Percentiles rank a stretch among this genome's conserved stretches.
phyloP scores from a whole-genome alignment of 2,888 invertebrate species.

The Nesidiocoris tenuis region DNA sequence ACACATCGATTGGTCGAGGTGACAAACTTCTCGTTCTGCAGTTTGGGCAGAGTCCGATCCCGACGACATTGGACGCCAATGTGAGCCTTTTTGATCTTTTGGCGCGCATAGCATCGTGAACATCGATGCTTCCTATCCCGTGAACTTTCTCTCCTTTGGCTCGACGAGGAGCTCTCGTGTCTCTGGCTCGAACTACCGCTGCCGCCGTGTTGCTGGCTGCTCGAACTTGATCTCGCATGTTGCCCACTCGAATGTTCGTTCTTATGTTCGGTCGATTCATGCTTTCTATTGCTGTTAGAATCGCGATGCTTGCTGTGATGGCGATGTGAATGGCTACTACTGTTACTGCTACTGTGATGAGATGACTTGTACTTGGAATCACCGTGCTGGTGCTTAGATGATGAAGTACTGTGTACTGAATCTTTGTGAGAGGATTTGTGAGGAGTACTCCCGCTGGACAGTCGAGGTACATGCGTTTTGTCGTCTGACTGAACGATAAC shows the following conservation, averaged over 20 bases:
- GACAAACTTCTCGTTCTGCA: slow-evolving; percentile 44
- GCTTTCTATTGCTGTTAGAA: background rate
- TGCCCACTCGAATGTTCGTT: slow-evolving; percentile 12
- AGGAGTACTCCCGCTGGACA: background rate
- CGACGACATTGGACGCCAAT: slow-evolving; percentile 72
- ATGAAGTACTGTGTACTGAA: background rate
- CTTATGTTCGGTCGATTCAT: background rate
- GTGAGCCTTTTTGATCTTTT: slow-evolving; percentile 68
- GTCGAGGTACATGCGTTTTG: background rate
- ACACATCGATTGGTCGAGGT: slow-evolving; percentile 49
- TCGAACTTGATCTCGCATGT: background rate
- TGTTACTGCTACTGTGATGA: background rate
- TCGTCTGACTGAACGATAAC: background rate
- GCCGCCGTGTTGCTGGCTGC: background rate
- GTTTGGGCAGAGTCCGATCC: slow-evolving; percentile 55
- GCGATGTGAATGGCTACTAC: background rate
- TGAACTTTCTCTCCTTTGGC: slow-evolving; percentile 12
- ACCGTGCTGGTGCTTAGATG: background rate
- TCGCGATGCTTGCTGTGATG: slow-evolving; percentile 3
- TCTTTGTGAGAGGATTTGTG: background rate
- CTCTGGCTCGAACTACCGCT: slow-evolving; percentile 19
- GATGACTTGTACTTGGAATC: background rate
- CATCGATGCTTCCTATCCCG: slow-evolving; percentile 54
- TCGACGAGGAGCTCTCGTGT: slow-evolving; percentile 8
- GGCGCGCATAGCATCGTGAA: slow-evolving; percentile 68